Evolutionary conservation across 1,140 invertebrate genomes (phyloP), one percentile per base, ranked within the genome.

Genomic region (Drosophila hydei): DNA sequence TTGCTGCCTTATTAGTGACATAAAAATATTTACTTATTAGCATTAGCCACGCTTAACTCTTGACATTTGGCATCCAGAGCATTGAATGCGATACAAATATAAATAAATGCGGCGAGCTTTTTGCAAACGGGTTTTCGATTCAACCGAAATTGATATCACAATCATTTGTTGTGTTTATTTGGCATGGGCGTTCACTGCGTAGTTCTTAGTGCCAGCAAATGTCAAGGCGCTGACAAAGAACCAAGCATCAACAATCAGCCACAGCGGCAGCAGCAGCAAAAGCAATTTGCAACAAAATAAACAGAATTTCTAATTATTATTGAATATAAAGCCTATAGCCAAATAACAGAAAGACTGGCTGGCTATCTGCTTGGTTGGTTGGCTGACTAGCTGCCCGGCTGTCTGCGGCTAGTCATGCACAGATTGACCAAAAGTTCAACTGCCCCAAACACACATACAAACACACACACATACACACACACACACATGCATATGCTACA

Each of bases 21-120:
- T 58, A 69, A 70, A 45, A 77, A 71, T 55, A 36, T 59, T 56
- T 83, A 71, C 64, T 48, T 71, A 72, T 79, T 72, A 65, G 62
- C 56, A 75, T 78, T 77, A 71, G 75, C 30, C 52, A 25, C 21
- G 55, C 51, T 71, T 68, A 72, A 83, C 79, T 78, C 18, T 62
- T 81, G 78, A 75, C 79, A 81, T 81, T 81, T 81, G 38, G 50
- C 48, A 64, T 30, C 27, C 58, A 45, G 36, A 18, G 19, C 50
- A 9, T 55, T 54, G 54, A 33, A 50, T 62, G 59, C 42, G 21
- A 30, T 23, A n/a, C n/a, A 70, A 69, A 45, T 21, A 45, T 45
- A 45, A 38, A 38, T 60, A 33, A 47, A 60, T 60, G 58, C 52
- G 54, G 48, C 58, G 62, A 30, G 52, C 62, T 54, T 52, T 51